Conservation (phyloP, 2,888 invertebrate genomes). For the Sinopyrophorus schimmeli region DNA sequence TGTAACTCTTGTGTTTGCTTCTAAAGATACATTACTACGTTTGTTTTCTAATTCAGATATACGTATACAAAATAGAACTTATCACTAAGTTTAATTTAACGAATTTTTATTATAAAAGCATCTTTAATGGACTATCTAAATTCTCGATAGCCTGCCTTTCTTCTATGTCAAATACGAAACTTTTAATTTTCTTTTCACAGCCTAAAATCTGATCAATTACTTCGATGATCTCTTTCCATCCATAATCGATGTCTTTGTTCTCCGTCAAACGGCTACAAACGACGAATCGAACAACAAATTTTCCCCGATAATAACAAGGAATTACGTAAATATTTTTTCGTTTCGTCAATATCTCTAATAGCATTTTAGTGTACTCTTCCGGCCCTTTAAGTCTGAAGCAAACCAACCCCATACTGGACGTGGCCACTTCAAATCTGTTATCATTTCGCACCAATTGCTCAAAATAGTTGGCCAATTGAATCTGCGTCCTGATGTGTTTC, state of each 20-base stretch:
- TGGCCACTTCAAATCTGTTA: slow-evolving; percentile 74
- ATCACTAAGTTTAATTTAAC: too few species aligned
- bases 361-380: slow-evolving; percentile 68
- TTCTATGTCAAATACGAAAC: slow-evolving; percentile 1
- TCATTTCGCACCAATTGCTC: slow-evolving; percentile 71
- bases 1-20: too few species aligned
- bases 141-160: slow-evolving; percentile 5
- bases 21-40: too few species aligned
- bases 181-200: slow-evolving; percentile 1
- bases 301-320: slow-evolving; percentile 70
- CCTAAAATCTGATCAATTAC: slow-evolving; percentile 22
- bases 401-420: slow-evolving; percentile 64
- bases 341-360: slow-evolving; percentile 73
- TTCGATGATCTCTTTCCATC: slow-evolving; percentile 59
- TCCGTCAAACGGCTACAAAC: slow-evolving; percentile 76
- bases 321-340: slow-evolving; percentile 82
- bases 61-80: too few species aligned
- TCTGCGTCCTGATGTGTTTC: slow-evolving; percentile 74
- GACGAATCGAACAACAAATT: slow-evolving; percentile 78
- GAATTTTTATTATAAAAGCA: too few species aligned
- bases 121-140: slow-evolving; percentile 2
- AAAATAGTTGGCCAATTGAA: slow-evolving; percentile 77
- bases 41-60: too few species aligned
- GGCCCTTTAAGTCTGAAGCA: slow-evolving; percentile 85
- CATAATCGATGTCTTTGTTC: slow-evolving; percentile 72